Percentiles rank a stretch among this genome's conserved stretches.
Conservation (phyloP, 2,797 vertebrate genomes). For the Monodelphis domestica region DNA sequence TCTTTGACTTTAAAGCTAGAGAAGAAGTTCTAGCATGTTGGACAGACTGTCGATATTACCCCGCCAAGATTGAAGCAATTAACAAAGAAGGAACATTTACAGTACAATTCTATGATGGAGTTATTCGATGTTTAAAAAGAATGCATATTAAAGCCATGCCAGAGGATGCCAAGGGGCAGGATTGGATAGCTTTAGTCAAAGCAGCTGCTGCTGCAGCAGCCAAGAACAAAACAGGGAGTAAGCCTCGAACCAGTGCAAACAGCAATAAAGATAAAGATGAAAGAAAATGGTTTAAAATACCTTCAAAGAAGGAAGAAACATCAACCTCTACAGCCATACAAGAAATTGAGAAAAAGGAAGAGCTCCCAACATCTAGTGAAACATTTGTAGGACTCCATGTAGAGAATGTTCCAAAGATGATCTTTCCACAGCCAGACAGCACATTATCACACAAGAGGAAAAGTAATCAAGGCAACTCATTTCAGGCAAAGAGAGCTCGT, state of each 20-base stretch:
- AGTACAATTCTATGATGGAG: slow-evolving; percentile 94
- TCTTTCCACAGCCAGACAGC: slow-evolving; percentile 87
- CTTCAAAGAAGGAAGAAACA: slow-evolving; percentile 87
- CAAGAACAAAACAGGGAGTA: slow-evolving; percentile 88
- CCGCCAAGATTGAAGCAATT: slow-evolving; percentile 93
- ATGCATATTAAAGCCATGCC: slow-evolving; percentile 95
- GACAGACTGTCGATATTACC: slow-evolving; percentile 95
- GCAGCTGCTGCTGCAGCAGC: slow-evolving; percentile 90
- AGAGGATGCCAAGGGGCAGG: slow-evolving; percentile 94
- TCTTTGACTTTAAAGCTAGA: slow-evolving; percentile 90
- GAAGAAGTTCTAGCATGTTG: slow-evolving; percentile 94
- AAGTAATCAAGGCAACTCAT: slow-evolving; percentile 88
- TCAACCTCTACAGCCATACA: slow-evolving; percentile 81
- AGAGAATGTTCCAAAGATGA: slow-evolving; percentile 89
- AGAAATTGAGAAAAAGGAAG: slow-evolving; percentile 87
- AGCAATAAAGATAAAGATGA: slow-evolving; percentile 92
- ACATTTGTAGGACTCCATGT: slow-evolving; percentile 88
- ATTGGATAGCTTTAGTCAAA: slow-evolving; percentile 95
- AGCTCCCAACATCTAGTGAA: slow-evolving; percentile 87
- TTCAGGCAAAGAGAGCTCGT: slow-evolving; percentile 91
- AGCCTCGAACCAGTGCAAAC: slow-evolving; percentile 91
- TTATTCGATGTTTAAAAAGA: slow-evolving; percentile 93
- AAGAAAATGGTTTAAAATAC: slow-evolving; percentile 86
- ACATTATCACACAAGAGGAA: slow-evolving; percentile 89
- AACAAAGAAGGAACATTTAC: slow-evolving; percentile 94